Evolutionary conservation across 64 coral and sea anemone species (phyloP).

Genomic region (Montipora cactus): DNA sequence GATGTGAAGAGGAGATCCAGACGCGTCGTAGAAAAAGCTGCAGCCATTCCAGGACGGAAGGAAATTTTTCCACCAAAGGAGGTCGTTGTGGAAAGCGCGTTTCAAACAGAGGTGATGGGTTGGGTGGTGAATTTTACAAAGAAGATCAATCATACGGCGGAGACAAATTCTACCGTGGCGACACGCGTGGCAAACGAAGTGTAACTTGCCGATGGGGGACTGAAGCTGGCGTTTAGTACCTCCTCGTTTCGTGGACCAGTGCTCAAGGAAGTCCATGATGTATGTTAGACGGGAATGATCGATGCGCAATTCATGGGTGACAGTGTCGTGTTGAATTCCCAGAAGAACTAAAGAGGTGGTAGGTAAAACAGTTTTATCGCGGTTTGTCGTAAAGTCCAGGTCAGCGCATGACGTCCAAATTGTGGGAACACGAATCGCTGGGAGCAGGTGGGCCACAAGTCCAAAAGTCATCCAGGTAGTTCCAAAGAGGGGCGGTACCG

Average conservation of each 20-base stretch:
- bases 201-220: slow-evolving; percentile 16
- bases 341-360: not conserved
- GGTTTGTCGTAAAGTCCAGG: not conserved
- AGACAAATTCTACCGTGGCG: not conserved
- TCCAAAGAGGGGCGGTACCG: not conserved
- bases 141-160: not conserved
- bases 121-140: not conserved
- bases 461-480: slow-evolving; percentile 43
- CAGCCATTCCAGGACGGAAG: not conserved
- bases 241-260: slow-evolving; percentile 18
- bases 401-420: not conserved
- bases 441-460: not conserved
- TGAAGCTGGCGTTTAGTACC: slow-evolving; percentile 30
- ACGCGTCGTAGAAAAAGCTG: not conserved
- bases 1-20: not conserved
- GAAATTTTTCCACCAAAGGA: not conserved
- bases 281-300: slow-evolving; percentile 5
- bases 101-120: slow-evolving; percentile 8
- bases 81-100: not conserved
- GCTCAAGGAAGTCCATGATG: slow-evolving; percentile 4
- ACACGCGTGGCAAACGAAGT: slow-evolving; percentile 10
- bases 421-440: not conserved
- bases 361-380: not conserved
- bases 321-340: slow-evolving; percentile 12
- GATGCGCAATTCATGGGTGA: slow-evolving; percentile 26